Evolutionary conservation across 1,140 invertebrate genomes (phyloP), one percentile per base, ranked within the genome.

Genomic region (Pseudomyrmex concolor): DNA sequence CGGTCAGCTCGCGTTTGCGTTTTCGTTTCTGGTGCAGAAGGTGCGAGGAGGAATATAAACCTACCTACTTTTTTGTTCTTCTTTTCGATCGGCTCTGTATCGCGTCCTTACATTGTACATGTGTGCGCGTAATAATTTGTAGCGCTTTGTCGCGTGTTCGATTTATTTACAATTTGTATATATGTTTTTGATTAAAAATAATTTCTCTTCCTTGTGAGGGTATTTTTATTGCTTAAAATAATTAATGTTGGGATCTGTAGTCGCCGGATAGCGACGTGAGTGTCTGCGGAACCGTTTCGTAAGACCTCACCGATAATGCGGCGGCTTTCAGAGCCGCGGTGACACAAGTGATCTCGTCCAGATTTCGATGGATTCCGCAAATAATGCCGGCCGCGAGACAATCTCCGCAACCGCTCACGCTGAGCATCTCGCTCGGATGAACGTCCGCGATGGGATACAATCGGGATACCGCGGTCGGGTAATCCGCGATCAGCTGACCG

Each of bases 391-490:
- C 93, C 17, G 93, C 92, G 17, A 95, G 91, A 88, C 95, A 95
- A 90, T 91, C 95, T 8, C 95, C 95, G 68, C 95, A 96, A 19
- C 95, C 95, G 89, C 94, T 96, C 5, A 95, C 93, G 50, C 94
- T 93, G 9, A 90, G 67, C n/a, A 83, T 86, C 59, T 92, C 86
- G 17, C 80, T 73, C 9, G 91, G 76, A 45, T 84, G 57, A 54
- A 51, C 54, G 59, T 83, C 50, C 10, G 45, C 76, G 34, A 89
- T 67, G 0, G 91, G 89, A 85, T 94, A 94, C 55, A 93, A 83
- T 67, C 85, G 92, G 45, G 93, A 93, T 4, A 7, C 34, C 68
- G 90, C 88, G 34, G 90, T 81, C 12, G 67, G 13, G 1, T 15
- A 73, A 48, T 60, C 83, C 73, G 82, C 72, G 15, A 91, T 73